phyloP scores from a whole-genome alignment of 1,140 invertebrate genomes.

The Babylonia areolata region DNA sequence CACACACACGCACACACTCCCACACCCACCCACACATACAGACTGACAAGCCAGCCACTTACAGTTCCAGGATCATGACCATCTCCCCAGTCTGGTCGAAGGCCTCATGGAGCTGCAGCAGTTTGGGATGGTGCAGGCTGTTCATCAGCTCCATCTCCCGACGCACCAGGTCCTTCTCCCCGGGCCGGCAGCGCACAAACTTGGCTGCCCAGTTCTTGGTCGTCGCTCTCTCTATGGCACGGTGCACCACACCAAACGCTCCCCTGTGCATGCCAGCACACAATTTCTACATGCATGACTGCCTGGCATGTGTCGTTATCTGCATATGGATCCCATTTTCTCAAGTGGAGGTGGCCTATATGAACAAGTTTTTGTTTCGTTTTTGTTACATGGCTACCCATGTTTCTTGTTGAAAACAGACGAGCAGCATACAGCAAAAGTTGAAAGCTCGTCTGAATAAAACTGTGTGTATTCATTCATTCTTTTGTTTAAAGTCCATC shows the following conservation, averaged over 20 bases:
- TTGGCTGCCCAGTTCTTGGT: slow-evolving; percentile 99
- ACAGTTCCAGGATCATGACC: slow-evolving; percentile 99
- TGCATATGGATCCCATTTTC: too few relatives aligned
- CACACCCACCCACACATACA: not conserved
- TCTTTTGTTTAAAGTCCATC: too few relatives aligned
- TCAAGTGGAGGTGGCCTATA: too few relatives aligned
- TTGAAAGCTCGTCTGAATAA: not conserved
- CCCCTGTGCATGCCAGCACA: slow-evolving; percentile 83
- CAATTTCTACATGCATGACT: too few relatives aligned
- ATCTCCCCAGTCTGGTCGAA: slow-evolving; percentile 99
- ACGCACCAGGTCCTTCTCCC: slow-evolving; percentile 96
- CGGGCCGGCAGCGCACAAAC: slow-evolving; percentile 96
- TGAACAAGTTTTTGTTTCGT: too few relatives aligned
- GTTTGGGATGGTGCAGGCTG: slow-evolving; percentile 95
- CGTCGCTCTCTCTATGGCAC: slow-evolving; percentile 95
- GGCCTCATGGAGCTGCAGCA: slow-evolving; percentile 98
- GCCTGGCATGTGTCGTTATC: too few relatives aligned
- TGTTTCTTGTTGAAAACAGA: too few relatives aligned
- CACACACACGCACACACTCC: too few relatives aligned
- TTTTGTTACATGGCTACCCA: too few relatives aligned
- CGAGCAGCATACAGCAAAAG: not conserved
- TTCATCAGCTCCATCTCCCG: slow-evolving; percentile 99
- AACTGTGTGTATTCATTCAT: too few relatives aligned
- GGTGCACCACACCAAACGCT: slow-evolving; percentile 98
- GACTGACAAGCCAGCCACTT: slow-evolving; percentile 75